Evolutionary conservation across 2,888 invertebrate species (phyloP), one percentile per base, ranked within the genome.

Genomic region (Acanthosepion lycidas): DNA sequence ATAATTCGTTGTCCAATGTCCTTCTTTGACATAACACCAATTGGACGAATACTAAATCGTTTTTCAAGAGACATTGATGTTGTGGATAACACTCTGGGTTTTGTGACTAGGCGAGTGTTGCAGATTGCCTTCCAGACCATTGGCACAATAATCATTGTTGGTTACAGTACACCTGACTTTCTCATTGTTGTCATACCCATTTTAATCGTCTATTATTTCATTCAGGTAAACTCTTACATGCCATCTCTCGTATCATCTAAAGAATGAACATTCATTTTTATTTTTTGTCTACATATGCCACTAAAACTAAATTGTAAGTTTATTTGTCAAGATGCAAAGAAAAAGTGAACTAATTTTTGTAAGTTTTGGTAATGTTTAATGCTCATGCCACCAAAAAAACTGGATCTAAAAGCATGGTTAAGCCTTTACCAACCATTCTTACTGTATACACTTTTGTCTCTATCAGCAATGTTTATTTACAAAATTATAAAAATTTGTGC

Each of bases 11-110:
- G 96, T 42, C 96, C 97, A 15, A 97, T 97, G 96, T 96, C 96
- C 6, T 97, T 97, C 95, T 97, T 97, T 95, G 97, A 97, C 94
- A 97, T 97, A 5, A 97, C 97, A 23, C 97, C 97, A 8, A 95
- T 97, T n/a, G 97, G 97, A 4, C 96, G 97, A 91, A 97, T 97
- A 78, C 95, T 97, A 28, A 97, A 97, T 96, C 95, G 97, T 94
- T 97, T 97, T 95, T 96, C 97, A 0, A 96, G 97, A 94, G 97
- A 97, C 95, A 95, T 97, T 26, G 96, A 96, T 49, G 95, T 96
- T 2, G 95, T 97, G 15, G 97, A 97, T 94, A 95, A 94, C 48
- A 95, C 95, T 15, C 91, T 97, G 15, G 96, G 96, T 0, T 94
- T 95, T 55, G 94, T 95, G 53, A 92, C 96, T 4, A 95, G 95